Percentiles rank a stretch among this genome's conserved stretches.
phyloP scores from a whole-genome alignment of 2,888 invertebrate genomes.

The Tinea pellionella region DNA sequence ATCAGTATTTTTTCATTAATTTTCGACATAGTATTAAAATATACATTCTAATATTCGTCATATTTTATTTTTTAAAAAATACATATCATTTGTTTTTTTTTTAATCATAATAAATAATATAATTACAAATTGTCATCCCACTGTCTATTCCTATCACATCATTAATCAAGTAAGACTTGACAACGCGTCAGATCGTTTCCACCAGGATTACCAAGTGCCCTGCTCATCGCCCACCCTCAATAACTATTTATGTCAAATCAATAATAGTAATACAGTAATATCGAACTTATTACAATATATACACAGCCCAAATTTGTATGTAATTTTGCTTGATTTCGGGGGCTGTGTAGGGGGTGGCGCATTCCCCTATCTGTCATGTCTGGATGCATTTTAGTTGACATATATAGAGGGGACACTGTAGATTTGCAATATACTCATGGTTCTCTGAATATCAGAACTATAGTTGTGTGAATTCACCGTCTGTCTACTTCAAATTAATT shows the following conservation, averaged over 20 bases:
- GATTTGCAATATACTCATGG: background rate
- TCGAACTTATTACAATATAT: background rate
- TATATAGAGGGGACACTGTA: slow-evolving; percentile 4
- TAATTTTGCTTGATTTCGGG: background rate
- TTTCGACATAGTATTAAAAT: too few species aligned
- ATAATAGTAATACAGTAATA: background rate
- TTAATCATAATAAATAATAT: background rate
- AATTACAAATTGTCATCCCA: background rate
- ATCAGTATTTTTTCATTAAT: too few species aligned
- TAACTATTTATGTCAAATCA: background rate
- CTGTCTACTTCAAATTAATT: too few species aligned
- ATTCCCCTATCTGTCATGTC: slow-evolving; percentile 12
- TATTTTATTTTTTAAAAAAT: too few species aligned
- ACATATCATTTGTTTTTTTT: background rate
- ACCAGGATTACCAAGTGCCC: slow-evolving; percentile 11
- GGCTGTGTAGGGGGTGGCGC: background rate
- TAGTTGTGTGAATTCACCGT: background rate
- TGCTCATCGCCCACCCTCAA: slow-evolving; percentile 9
- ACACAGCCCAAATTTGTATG: background rate
- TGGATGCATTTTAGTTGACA: slow-evolving; percentile 12
- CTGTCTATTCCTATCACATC: slow-evolving; percentile 10
- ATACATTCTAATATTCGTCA: too few species aligned
- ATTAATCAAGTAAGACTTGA: slow-evolving; percentile 12
- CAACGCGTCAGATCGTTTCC: slow-evolving; percentile 11
- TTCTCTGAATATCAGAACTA: background rate